A percentile compares a stretch with the other conserved stretches of the same genome.
These are phyloP conservation scores for Albula goreensis DNA, from an alignment of 2,113 vertebrate genomes.

Conservation along the genomic window DNA sequence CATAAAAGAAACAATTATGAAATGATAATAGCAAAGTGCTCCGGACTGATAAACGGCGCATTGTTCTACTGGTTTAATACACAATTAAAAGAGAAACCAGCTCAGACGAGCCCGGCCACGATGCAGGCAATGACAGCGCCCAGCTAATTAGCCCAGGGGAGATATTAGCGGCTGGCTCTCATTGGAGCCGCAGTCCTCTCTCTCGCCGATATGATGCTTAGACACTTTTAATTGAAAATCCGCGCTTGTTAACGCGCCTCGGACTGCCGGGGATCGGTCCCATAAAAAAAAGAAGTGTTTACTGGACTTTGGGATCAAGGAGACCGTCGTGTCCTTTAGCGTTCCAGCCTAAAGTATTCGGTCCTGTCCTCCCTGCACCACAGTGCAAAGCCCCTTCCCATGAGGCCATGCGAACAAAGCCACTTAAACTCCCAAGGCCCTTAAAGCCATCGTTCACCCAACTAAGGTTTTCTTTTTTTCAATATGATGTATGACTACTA, in stretches of 20 bases:
- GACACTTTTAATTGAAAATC: neutral
- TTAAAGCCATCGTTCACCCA: too few species aligned
- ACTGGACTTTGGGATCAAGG: neutral
- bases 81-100: neutral
- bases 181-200: neutral
- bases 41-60: neutral
- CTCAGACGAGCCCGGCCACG: neutral
- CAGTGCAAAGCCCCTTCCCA: too few species aligned
- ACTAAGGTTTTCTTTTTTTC: too few species aligned
- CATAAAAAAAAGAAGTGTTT: neutral
- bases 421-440: too few species aligned
- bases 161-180: slow-evolving; percentile 33
- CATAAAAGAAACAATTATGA: slow-evolving; percentile 8
- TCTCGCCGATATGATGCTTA: neutral
- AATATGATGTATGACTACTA: too few species aligned
- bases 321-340: neutral
- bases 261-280: neutral
- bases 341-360: neutral
- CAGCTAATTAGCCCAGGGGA: slow-evolving; percentile 23
- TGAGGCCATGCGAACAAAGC: too few species aligned
- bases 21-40: neutral
- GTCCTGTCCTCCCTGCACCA: neutral
- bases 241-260: too few species aligned
- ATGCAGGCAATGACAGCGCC: slow-evolving; percentile 3
- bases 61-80: neutral